Evolutionary conservation across 1,140 invertebrate species (phyloP), one percentile per base, ranked within the genome.

Genomic region (Achatina immaculata): DNA sequence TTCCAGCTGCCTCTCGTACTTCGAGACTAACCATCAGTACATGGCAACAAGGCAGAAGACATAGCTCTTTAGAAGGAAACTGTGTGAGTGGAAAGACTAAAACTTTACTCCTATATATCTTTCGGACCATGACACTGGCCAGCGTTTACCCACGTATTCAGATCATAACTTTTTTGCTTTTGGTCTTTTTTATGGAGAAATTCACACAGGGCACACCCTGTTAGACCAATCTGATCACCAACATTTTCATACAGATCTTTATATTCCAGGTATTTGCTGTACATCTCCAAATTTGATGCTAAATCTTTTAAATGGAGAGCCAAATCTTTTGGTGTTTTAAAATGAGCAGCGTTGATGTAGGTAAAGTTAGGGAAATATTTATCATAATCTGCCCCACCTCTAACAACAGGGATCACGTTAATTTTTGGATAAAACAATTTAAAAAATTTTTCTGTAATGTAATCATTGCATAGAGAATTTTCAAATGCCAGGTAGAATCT

Each of bases 401-500:
- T 40, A 11, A 69, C 80, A 3, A 81, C 72, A 34, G 80, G 80
- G 45, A 81, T 81, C 31, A 81, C 42, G 40, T 68, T 36, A 0
- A 74, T 21, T 4, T 55, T 19, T 3, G 31, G 28, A 21, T 51
- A 4, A 28, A 74, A 79, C 2, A 68, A 0, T 24, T 74, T 68
- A 48, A 73, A 62, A 19, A 65, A 65, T 66, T 82, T 82, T 43
- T 80, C 78, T 0, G 78, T 80, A 24, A 80, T 21, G 51, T 80
- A 80, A 24, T 80, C 68, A 40, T 6, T 51, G 36, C 78, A 80
- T 16, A 73, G 69, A 21, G 68, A 36, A 69, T 80, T 80, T 38
- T 80, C 78, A 34, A 80, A 80, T 4, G 69, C 9, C 78, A 80
- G 51, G 51, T 73, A 73, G 38, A 80, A 80, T 45, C 62, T 72